Evolutionary conservation across 2,797 vertebrate species (phyloP), one percentile per base, ranked within the genome.

Genomic region (Parambassis ranga): DNA sequence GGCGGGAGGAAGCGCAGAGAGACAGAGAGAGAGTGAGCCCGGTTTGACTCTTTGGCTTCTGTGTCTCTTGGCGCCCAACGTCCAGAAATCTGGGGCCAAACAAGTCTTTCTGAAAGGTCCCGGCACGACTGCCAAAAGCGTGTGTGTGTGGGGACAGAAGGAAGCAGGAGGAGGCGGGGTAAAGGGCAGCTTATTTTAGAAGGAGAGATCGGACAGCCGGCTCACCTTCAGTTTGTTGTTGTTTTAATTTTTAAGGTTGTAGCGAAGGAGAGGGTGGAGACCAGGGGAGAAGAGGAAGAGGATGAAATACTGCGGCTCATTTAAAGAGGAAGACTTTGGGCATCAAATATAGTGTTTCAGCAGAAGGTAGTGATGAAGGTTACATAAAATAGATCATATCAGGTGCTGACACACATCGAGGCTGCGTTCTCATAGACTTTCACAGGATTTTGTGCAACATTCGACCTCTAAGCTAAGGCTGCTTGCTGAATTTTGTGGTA

Each of bases 51-150:
- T 63, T 78, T 81, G 67, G 71, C 77, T 81, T 65, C 44, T 49
- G 62, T 16, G 74, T 84, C 75, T 83, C 81, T 69, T 76, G 69
- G 71, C 64, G 48, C 76, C 50, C 30, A 65, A 65, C 67, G 80
- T 82, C 76, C 74, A 79, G 80, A 83, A 77, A 74, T 76, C 63
- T 59, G 46, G 41, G 67, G 65, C 79, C 64, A 77, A 85, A 75
- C 63, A 75, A 80, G 69, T 80, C 49, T 46, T 63, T 71, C 6
- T 79, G 71, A 82, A 78, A 78, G 77, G 66, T 77, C 79, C 57
- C 46, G 35, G 57, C 51, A 43, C 9, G 32, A 71, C 74, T 85
- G 79, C 82, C 79, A 81, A 72, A 44, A 65, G 36, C 22, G 20
- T 58, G 47, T 63, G 56, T 38, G 47, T 63, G 56, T 38, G 52